A percentile compares a stretch with the other conserved stretches of the same genome.
These are phyloP conservation scores for Metopolophium dirhodum DNA, from an alignment of 1,140 invertebrate species.

Conservation along the genomic window DNA sequence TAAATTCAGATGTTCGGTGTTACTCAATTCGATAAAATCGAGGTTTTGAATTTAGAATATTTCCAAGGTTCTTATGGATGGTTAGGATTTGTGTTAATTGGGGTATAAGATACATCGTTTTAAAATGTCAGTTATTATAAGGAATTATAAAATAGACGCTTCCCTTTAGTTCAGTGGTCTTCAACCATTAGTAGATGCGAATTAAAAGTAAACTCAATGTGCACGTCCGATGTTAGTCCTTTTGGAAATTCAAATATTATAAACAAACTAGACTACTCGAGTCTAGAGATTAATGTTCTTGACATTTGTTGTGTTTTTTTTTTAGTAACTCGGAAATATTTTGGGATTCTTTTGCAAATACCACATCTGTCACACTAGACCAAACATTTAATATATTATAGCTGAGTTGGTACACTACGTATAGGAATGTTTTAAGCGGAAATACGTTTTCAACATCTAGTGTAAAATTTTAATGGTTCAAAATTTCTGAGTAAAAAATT, in stretches of 20 bases:
- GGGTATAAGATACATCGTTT: not conserved
- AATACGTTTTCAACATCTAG: not conserved
- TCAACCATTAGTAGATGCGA: not conserved
- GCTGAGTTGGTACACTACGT: not conserved
- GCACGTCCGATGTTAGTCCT: not conserved
- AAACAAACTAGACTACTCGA: not conserved
- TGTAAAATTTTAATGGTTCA: not conserved
- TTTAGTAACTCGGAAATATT: not conserved
- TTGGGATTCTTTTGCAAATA: not conserved
- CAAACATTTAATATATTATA: not conserved
- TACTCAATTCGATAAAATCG: not conserved
- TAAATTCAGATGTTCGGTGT: not conserved
- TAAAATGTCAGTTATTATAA: not conserved
- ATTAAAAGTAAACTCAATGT: not conserved
- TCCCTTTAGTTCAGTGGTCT: not conserved
- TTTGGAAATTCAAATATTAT: not conserved
- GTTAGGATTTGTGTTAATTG: not conserved
- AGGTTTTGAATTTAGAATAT: not conserved
- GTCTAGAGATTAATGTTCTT: not conserved
- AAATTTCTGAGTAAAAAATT: not conserved
- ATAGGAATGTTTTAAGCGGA: slow-evolving; percentile 1
- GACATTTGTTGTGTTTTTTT: not conserved
- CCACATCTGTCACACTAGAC: not conserved
- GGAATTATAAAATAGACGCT: not conserved
- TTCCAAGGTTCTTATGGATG: not conserved